phyloP scores from a whole-genome alignment of 1,140 invertebrate species.

The Drosophila subpulchrella region DNA sequence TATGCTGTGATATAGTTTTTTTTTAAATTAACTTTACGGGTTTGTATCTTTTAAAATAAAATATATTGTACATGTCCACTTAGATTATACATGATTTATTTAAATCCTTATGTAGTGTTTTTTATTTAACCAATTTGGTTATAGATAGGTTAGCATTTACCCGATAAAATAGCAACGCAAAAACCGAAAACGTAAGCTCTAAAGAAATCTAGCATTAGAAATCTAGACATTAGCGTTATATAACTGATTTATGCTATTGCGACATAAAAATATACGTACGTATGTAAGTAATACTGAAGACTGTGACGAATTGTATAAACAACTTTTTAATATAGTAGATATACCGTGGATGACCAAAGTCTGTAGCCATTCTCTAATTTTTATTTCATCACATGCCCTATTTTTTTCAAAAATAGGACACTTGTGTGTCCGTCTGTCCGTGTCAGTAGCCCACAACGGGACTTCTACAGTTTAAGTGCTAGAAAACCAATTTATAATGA shows the following conservation, averaged over 20 bases:
- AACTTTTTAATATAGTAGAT: conserved; percentile 1
- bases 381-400: background rate
- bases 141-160: background rate
- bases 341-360: background rate
- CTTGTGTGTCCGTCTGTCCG: no score
- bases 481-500: no score
- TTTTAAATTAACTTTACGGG: background rate
- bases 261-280: conserved; percentile 2
- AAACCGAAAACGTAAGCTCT: background rate
- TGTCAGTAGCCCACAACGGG: no score
- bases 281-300: conserved; percentile 4
- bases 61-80: background rate
- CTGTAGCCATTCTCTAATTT: background rate
- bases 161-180: background rate
- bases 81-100: no score
- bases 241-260: background rate
- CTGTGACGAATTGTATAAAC: conserved; percentile 4
- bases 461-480: no score
- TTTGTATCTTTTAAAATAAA: background rate
- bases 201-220: background rate
- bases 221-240: background rate
- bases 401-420: no score
- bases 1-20: background rate
- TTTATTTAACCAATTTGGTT: background rate
- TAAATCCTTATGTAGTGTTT: background rate